These are phyloP conservation scores for Aphidius gifuensis DNA, from an alignment of 1,140 invertebrate species.

Conservation along the genomic window DNA sequence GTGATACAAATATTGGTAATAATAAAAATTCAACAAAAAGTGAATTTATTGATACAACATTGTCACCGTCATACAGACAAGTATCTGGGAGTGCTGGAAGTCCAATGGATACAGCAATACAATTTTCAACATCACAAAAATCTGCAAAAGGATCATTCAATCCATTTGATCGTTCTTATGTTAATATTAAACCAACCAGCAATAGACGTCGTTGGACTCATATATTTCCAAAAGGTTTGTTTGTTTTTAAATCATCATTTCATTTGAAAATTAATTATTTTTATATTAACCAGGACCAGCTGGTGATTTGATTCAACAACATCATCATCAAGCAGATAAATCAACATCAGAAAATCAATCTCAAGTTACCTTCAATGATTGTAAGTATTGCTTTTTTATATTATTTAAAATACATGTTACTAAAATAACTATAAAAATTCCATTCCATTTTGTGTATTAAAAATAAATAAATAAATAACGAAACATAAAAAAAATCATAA, in stretches of 20 bases:
- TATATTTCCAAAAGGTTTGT: slow-evolving; percentile 90
- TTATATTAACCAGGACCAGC: slow-evolving; percentile 66
- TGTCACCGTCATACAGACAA: slow-evolving; percentile 57
- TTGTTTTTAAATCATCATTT: too few relatives aligned
- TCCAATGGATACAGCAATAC: slow-evolving; percentile 41
- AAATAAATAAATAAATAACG: too few relatives aligned
- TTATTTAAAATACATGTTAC: background rate
- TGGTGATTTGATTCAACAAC: slow-evolving; percentile 86
- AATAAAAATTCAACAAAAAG: slow-evolving; percentile 32
- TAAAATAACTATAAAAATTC: too few relatives aligned
- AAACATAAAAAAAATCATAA: slow-evolving; percentile 1
- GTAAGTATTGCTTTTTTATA: slow-evolving; percentile 40
- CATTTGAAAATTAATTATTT: background rate
- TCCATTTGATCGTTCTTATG: slow-evolving; percentile 95
- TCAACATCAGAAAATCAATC: slow-evolving; percentile 43
- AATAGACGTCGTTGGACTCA: slow-evolving; percentile 97
- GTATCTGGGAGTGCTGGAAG: slow-evolving; percentile 60
- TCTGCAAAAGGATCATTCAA: slow-evolving; percentile 83
- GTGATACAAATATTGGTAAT: slow-evolving; percentile 35
- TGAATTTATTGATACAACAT: slow-evolving; percentile 53
- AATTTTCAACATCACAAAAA: slow-evolving; percentile 53
- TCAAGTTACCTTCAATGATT: slow-evolving; percentile 51
- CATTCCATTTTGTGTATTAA: too few relatives aligned
- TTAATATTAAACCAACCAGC: slow-evolving; percentile 94
- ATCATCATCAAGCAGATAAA: slow-evolving; percentile 81